Base-by-base conservation (phyloP, 2,888 invertebrate genomes). In the Galerucella pusilla region DNA sequence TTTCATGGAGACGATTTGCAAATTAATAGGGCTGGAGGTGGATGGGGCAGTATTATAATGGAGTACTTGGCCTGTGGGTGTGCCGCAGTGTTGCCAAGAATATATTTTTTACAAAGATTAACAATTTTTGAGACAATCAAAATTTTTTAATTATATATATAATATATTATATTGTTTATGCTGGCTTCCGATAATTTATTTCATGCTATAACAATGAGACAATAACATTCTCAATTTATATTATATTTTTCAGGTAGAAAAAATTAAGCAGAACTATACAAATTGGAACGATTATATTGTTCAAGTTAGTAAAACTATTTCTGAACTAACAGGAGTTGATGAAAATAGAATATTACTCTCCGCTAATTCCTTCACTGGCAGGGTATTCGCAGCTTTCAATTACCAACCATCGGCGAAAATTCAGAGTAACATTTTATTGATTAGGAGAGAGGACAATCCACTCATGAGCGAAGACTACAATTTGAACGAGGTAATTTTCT, bases 401-500 rank as follows among this genome's bases (percentile, higher is more conserved):
- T 81, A 81, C 68, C 52, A 78, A 68, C 78, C 79, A 46, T 25
- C 68, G 1, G 52, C 57, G 7, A 52, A 57, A 2, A 75, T 81
- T 42, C 61, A 70, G 12, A 79, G 79, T 57, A 74, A 70, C 64
- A 64, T 77, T 60, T 45, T 71, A 42, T 64, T 81, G 25, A 69
- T 81, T 11, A 71, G 80, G 64, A 68, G 76, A n/a, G 66, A 73
- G 3, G 68, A 76, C 0, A 75, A 77, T 45, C 69, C 74, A 5
- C 66, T 61, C 12, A 59, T 75, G 16, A 60, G 77, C 1, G 77
- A 77, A 11, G 75, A 80, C 67, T 81, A 80, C 61, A 75, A 74
- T 16, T 65, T 80, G 57, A 76, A 80, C 20, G 71, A 77, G 77
- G 81, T 80, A 74, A 68, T 45, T 10, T 67, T 16, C n/a, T 52